phyloP scores from a whole-genome alignment of 2,797 vertebrate genomes.

The Rhinogobio ventralis region DNA sequence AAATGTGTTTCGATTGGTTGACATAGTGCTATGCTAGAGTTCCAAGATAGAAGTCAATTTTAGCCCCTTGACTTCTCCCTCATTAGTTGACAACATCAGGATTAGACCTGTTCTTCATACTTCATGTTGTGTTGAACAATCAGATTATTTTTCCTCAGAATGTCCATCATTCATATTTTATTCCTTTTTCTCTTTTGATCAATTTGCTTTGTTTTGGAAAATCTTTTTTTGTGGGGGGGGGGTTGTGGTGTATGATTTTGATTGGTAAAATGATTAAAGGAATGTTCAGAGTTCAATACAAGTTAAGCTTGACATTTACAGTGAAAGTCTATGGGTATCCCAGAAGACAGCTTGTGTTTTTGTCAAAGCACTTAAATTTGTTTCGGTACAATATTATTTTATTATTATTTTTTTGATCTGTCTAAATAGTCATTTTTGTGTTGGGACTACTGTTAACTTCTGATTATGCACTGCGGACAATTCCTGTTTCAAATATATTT shows the following conservation, averaged over 20 bases:
- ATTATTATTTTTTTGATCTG: not conserved
- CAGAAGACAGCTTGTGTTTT: not conserved
- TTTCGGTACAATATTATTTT: not conserved
- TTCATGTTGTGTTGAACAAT: conserved; percentile 52
- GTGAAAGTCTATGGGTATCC: not conserved
- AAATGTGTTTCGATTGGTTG: conserved; percentile 18
- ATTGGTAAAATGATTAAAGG: conserved; percentile 5
- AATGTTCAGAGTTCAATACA: conserved; percentile 6
- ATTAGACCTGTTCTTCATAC: conserved; percentile 44
- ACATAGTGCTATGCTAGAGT: not conserved
- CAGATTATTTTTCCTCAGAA: conserved; percentile 49
- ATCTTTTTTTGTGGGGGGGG: not conserved
- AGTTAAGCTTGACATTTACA: not conserved
- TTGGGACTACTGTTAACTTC: not conserved
- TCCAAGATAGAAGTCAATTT: conserved; percentile 19
- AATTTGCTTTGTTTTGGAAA: conserved; percentile 24
- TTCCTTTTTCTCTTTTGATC: conserved; percentile 35
- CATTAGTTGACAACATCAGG: conserved; percentile 22
- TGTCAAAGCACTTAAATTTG: not conserved
- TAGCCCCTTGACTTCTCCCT: conserved; percentile 14
- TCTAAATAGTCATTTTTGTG: not conserved
- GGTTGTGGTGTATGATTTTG: not conserved
- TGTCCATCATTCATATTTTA: conserved; percentile 55
- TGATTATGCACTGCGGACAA: not conserved
- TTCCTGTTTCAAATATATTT: too few relatives aligned